Evolutionary conservation across 2,797 vertebrate species (phyloP).

Genomic region (Fundulus diaphanus): DNA sequence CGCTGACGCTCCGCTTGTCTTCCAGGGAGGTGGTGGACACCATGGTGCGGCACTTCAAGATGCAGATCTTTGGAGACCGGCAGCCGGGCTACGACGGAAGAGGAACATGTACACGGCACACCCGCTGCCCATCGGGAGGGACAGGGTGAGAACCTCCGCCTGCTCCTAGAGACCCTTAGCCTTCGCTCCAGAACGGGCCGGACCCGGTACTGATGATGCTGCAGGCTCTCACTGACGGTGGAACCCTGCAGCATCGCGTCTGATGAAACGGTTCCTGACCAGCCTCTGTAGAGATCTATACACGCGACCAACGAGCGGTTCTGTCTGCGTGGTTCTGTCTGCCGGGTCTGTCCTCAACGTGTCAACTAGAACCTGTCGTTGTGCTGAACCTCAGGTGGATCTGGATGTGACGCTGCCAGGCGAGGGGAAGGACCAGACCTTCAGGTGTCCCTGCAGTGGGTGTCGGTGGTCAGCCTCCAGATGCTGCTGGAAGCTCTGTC

Average conservation of each 20-base stretch:
- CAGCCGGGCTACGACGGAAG: constrained; percentile 98
- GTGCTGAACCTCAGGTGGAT: constrained; percentile 85
- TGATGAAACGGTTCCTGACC: too few relatives aligned
- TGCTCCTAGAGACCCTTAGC: too few relatives aligned
- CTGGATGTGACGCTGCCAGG: constrained; percentile 98
- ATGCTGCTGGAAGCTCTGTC: constrained; percentile 95
- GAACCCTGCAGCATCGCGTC: too few relatives aligned
- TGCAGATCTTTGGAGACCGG: constrained; percentile 99
- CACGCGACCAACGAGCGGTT: too few relatives aligned
- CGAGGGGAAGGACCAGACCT: constrained; percentile 98
- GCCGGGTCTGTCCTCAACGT: background rate
- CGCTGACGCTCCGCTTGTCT: background rate
- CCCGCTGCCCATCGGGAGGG: constrained; percentile 94
- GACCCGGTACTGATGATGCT: too few relatives aligned
- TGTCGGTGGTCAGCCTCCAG: constrained; percentile 97
- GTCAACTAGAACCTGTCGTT: too few relatives aligned
- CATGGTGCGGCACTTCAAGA: constrained; percentile 99
- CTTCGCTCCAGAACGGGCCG: too few relatives aligned
- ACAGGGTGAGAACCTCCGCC: constrained; percentile 92
- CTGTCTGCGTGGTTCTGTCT: background rate
- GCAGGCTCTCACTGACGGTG: too few relatives aligned
- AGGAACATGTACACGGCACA: constrained; percentile 99
- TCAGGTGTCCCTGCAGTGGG: constrained; percentile 98
- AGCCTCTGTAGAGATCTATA: too few relatives aligned
- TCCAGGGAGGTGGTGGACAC: constrained; percentile 97